A percentile compares a stretch with the other conserved stretches of the same genome.
Conservation (phyloP, 2,888 invertebrate genomes). For the Cataglyphis cursor region DNA sequence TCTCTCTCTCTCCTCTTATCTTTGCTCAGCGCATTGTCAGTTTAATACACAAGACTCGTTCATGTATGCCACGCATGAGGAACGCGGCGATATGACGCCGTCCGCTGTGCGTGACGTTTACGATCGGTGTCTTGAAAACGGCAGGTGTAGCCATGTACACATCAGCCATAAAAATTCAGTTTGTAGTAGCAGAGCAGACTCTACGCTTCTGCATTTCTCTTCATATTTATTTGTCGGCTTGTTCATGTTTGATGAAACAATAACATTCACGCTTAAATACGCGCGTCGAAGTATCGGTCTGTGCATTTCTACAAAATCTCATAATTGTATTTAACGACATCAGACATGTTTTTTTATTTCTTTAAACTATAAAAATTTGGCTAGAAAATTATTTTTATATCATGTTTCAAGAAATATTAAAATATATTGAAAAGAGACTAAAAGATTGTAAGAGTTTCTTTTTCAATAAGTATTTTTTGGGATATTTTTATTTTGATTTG, state of each 20-base stretch:
- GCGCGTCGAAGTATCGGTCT: neutral
- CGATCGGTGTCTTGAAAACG: constrained; percentile 70
- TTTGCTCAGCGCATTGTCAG: constrained; percentile 40
- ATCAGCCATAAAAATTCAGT: constrained; percentile 74
- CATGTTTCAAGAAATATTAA: neutral
- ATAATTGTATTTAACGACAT: neutral
- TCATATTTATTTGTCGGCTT: constrained; percentile 22
- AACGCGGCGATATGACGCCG: constrained; percentile 71
- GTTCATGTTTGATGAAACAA: constrained; percentile 74
- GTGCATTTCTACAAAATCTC: neutral
- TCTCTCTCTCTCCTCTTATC: constrained; percentile 20
- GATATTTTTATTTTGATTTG: neutral
- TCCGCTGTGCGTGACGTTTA: constrained; percentile 72
- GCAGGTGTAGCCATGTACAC: constrained; percentile 77
- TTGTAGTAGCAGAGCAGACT: constrained; percentile 48
- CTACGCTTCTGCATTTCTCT: neutral
- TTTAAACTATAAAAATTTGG: neutral
- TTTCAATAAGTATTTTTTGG: neutral
- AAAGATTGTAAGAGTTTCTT: neutral
- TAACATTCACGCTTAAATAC: constrained; percentile 58
- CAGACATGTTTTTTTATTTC: neutral
- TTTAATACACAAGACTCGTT: constrained; percentile 69
- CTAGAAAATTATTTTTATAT: constrained; percentile 2
- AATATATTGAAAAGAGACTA: neutral
- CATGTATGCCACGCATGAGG: constrained; percentile 75